Base-by-base conservation (phyloP, 2,113 vertebrate species). In the Laticauda colubrina region DNA sequence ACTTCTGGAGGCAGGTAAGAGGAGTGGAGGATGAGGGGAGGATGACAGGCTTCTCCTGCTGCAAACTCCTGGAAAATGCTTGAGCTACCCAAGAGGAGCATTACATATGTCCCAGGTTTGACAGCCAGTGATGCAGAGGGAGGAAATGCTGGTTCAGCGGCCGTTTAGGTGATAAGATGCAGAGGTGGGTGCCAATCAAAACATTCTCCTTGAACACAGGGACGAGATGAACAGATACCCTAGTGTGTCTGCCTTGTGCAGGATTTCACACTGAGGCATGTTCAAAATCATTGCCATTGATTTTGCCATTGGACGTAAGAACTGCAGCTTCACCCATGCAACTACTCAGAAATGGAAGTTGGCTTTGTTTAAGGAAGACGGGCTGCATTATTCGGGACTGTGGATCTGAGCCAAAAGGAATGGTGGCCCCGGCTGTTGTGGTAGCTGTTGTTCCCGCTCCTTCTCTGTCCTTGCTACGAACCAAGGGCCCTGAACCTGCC, bases 1-100 rank as follows among this genome's bases (percentile, higher is more conserved):
- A 93, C 97, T 98, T 0, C 98, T 98, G 97, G 97, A 98, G 93
- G 98, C 98, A 98, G 98, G 98, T 98, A 97, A 97, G 98, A 24
- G 81, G 8, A 4, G 9, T 9, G 1, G n/a, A 20, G 89, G 7
- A 18, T 43, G 34, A 18, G 2, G 34, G 15, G 69, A 8, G 56
- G 21, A 23, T 23, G 57, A 69, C 29, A 7, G 6, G 34, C 5
- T 20, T 75, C 14, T 75, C n/a, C n/a, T 8, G n/a, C 69, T 75
- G n/a, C n/a, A 39, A 20, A 8, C 5, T 5, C 69, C 69, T 20
- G 14, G 69, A 39, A 6, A 34, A 34, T 5, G 5, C 39, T 8
- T 39, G 6, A 20, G 69, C 18, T 20, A 51, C 48, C 69, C 18
- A 1, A 34, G 29, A 6, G 64, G 29, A 34, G 64, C n/a, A 6